Evolutionary conservation across 2,797 vertebrate species (phyloP), one percentile per base, ranked within the genome.

Genomic region (Spheniscus humboldti): DNA sequence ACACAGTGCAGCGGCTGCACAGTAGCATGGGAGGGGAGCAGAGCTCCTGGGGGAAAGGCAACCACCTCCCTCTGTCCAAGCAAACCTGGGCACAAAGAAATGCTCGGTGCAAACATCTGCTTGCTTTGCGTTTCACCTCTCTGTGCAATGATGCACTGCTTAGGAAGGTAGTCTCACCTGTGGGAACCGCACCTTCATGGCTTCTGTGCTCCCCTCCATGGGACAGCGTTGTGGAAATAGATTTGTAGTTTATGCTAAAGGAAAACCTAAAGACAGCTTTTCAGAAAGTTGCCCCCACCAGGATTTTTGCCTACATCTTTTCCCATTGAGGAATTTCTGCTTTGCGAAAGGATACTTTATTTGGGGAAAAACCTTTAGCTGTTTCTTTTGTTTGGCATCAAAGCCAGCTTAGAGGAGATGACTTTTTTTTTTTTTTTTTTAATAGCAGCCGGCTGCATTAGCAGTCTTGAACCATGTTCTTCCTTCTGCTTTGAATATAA

Each of bases 401-500:
- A 86, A 91, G 60, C 41, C 56, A 68, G 30, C 63, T 56, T 86
- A 79, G 43, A 86, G 43, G 31, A 96, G 66, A 72, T 6, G 31
- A 52, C 28, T 74, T 50, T 73, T 59, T 18, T 37, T 90, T 77
- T 37, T 47, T 10, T 13, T 48, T 24, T 48, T 48, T 13, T 47
- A 7, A 92, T 76, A 74, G 77, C 80, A 90, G 60, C 63, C 90
- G 89, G 90, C 86, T 96, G 67, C 71, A 85, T 93, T 94, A 93
- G 72, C 57, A 91, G 48, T 91, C 86, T 91, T 87, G 71, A 97
- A 56, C 86, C 80, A 55, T 83, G 30, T 95, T 94, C 74, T 91
- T 91, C 94, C 60, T 86, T 92, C 89, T 94, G 86, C 92, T 95
- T 95, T 94, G 80, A 96, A 71, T 95, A 96, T 72, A 85, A 95